Percentiles rank a stretch among this genome's conserved stretches.
Evolutionary conservation across 2,113 vertebrate species (phyloP).

Genomic region (Megatriorchis doriae): DNA sequence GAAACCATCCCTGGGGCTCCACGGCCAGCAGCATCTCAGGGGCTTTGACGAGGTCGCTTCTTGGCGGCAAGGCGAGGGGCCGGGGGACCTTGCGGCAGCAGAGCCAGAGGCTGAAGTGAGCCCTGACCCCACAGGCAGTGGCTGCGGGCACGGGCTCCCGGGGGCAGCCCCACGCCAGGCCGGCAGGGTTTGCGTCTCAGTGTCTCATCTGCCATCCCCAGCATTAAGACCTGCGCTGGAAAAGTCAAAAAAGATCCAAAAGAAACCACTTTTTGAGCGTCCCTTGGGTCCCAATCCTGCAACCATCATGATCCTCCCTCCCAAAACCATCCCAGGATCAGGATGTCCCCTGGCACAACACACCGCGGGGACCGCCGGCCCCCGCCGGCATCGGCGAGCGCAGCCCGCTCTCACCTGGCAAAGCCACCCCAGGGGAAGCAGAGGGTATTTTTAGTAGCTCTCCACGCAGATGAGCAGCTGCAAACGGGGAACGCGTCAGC

Average conservation of each 20-base stretch:
- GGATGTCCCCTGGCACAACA: not conserved
- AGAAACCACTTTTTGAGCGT: accelerated
- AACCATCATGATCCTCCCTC: not conserved
- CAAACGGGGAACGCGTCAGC: not conserved
- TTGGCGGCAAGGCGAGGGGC: not conserved
- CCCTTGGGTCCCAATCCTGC: not conserved
- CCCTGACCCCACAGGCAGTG: not conserved
- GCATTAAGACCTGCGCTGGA: not conserved
- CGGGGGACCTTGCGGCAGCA: not conserved
- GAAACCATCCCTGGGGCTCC: not conserved
- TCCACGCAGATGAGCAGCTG: not conserved
- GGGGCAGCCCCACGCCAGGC: not conserved
- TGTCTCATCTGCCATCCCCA: not conserved
- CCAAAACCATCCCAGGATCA: not conserved
- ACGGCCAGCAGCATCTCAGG: not conserved
- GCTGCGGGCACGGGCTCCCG: not conserved
- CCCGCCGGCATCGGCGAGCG: accelerated
- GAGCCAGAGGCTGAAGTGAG: not conserved
- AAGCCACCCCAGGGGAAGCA: not conserved
- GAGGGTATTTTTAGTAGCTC: not conserved
- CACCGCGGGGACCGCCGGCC: accelerated
- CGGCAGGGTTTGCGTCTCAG: accelerated
- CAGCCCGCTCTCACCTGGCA: not conserved
- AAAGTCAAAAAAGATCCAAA: not conserved
- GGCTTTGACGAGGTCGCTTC: not conserved